Percentiles rank a stretch among this genome's conserved stretches.
Evolutionary conservation across 1,140 invertebrate species (phyloP).

Genomic region (Anastatus disparis): DNA sequence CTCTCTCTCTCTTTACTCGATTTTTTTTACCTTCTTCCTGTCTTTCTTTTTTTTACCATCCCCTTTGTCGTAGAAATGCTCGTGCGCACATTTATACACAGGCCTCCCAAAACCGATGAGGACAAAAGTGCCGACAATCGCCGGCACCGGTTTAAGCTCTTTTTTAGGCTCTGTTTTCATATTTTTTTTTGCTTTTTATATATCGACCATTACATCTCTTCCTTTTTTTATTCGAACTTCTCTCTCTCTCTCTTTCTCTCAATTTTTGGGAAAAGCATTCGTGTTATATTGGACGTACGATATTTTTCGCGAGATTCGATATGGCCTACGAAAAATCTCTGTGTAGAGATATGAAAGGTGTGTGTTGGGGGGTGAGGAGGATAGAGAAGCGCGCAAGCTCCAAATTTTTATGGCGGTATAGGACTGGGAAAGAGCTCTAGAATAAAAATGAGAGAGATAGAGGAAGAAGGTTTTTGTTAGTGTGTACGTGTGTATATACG

Average conservation of each 20-base stretch:
- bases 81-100: conserved; percentile 15
- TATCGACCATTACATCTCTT: no score
- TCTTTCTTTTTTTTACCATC: background rate
- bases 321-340: background rate
- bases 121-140: conserved; percentile 18
- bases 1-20: background rate
- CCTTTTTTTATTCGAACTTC: no score
- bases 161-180: background rate
- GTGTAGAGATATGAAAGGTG: background rate
- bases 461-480: no score
- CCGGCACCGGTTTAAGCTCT: background rate
- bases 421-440: background rate
- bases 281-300: background rate
- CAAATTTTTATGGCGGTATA: conserved; percentile 20
- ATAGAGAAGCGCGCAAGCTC: background rate
- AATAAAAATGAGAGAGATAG: background rate
- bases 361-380: no score
- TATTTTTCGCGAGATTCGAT: conserved; percentile 5
- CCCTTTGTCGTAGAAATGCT: background rate
- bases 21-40: background rate
- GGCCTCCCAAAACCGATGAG: background rate
- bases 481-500: no score
- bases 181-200: background rate
- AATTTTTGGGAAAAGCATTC: background rate
- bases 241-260: background rate